A percentile compares a stretch with the other conserved stretches of the same genome.
Conservation (phyloP, 2,113 vertebrate genomes). For the Trichechus manatus region DNA sequence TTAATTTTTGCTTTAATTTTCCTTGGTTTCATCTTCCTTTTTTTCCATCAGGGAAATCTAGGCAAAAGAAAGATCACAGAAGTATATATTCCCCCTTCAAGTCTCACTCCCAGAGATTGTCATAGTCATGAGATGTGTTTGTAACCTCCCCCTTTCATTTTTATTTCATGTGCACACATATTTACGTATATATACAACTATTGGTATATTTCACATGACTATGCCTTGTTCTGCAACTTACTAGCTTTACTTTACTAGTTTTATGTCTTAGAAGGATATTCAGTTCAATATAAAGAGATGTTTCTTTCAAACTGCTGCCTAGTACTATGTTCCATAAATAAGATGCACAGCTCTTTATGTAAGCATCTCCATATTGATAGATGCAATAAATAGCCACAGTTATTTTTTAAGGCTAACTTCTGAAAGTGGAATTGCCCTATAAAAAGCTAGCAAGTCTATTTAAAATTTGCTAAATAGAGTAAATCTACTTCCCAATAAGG, state of each 20-base stretch:
- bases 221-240: neutral
- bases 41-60: too few relatives aligned
- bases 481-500: neutral
- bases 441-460: neutral
- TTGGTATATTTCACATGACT: neutral
- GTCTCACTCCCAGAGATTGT: neutral
- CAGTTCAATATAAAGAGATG: neutral
- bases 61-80: neutral
- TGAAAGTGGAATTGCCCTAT: neutral
- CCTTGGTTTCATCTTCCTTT: neutral
- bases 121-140: neutral
- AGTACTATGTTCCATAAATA: rapidly evolving
- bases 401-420: neutral
- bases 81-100: neutral
- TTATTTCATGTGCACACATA: neutral
- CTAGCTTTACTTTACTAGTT: neutral
- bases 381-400: neutral
- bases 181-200: neutral
- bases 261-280: neutral
- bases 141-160: neutral
- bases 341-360: rapidly evolving
- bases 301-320: neutral
- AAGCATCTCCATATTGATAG: too few relatives aligned
- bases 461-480: neutral
- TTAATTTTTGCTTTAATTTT: neutral